These are phyloP conservation scores for Diabrotica virgifera DNA, from an alignment of 1,140 invertebrate genomes.

Conservation along the genomic window DNA sequence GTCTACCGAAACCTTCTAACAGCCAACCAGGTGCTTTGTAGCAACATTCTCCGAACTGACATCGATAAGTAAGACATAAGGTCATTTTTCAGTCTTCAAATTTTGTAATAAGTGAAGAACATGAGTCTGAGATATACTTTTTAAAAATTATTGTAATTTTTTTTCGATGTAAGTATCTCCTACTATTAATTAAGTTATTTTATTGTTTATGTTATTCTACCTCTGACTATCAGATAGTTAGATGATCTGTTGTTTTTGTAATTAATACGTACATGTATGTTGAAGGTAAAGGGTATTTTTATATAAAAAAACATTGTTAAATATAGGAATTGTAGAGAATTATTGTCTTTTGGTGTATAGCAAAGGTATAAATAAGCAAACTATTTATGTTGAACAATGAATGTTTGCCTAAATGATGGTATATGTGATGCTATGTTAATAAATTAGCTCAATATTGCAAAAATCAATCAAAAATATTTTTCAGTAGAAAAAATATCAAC, in stretches of 20 bases:
- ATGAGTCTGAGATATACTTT: conserved; percentile 18
- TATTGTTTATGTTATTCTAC: neutral
- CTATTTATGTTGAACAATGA: too few relatives aligned
- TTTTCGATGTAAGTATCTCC: neutral
- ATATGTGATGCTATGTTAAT: too few relatives aligned
- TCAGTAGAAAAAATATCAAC: too few relatives aligned
- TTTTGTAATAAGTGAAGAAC: conserved; percentile 12
- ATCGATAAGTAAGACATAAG: neutral
- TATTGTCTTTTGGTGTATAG: too few relatives aligned
- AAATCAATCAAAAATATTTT: too few relatives aligned
- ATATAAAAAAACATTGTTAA: neutral
- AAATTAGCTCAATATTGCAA: too few relatives aligned
- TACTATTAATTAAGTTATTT: neutral
- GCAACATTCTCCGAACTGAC: conserved; percentile 11
- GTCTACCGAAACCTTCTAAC: conserved; percentile 35
- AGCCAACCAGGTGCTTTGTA: conserved; percentile 38
- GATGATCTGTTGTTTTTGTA: neutral
- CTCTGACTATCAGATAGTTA: neutral
- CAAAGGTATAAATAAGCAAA: too few relatives aligned
- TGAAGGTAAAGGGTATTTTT: neutral
- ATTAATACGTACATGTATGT: neutral
- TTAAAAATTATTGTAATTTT: neutral
- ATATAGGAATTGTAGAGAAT: neutral
- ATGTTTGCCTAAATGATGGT: too few relatives aligned
- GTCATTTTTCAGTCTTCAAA: conserved; percentile 3